Base-by-base conservation (phyloP, 2,797 vertebrate genomes). In the Aldrovandia affinis region DNA sequence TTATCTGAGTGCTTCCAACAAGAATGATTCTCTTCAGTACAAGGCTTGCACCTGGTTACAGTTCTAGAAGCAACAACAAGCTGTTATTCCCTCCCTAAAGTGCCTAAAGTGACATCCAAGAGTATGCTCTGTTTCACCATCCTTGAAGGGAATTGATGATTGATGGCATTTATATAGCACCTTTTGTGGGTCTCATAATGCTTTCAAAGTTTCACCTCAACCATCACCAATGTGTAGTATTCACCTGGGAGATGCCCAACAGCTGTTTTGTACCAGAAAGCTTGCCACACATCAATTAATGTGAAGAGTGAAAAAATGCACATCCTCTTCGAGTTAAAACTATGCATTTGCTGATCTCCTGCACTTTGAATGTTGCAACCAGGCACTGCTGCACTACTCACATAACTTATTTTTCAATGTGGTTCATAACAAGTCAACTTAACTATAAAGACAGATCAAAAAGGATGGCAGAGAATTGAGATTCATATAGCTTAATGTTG, bases 1-100 rank as follows among this genome's bases (percentile, higher is more conserved):
- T n/a, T n/a, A n/a, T n/a, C n/a, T n/a, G n/a, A n/a, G n/a, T n/a
- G n/a, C n/a, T n/a, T n/a, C n/a, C n/a, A n/a, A n/a, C n/a, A n/a
- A n/a, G n/a, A n/a, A n/a, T n/a, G n/a, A n/a, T n/a, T n/a, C n/a
- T n/a, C n/a, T n/a, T n/a, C n/a, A n/a, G n/a, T n/a, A n/a, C n/a
- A n/a, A n/a, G n/a, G 84, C 87, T 84, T 83, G 83, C 80, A 86
- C 85, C 78, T 83, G 59, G 55, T 80, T 81, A 85, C 73, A 81
- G 81, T 61, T 44, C 39, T 20, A 28, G 12, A 65, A n/a, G 50
- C 39, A 54, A 14, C 47, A 28, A 8, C n/a, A 14, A 15, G 47
- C 61, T 55, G 0, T 59, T 1, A 2, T 28, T 61, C 59, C 22
- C 59, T 63, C 28, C 14, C 1, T 68, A 30, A 33, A 68, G 63